These are phyloP conservation scores for Ectobius pallidus DNA, from an alignment of 2,888 invertebrate species.

Conservation along the genomic window DNA sequence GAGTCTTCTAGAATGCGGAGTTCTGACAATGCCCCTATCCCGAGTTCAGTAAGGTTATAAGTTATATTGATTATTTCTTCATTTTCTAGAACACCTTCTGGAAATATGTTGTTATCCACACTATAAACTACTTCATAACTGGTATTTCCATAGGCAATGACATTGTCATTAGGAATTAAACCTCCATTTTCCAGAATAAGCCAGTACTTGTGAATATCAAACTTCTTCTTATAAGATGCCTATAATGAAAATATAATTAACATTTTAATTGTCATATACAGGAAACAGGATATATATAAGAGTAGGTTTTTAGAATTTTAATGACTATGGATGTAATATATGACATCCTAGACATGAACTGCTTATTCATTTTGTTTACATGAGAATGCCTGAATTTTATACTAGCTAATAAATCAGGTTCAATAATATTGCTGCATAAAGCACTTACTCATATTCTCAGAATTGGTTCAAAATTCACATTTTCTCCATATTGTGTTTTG, in stretches of 20 bases:
- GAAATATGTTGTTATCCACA: background rate
- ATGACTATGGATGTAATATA: too few relatives aligned
- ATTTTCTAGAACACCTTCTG: background rate
- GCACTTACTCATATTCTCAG: too few relatives aligned
- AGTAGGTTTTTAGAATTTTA: too few relatives aligned
- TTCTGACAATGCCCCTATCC: background rate
- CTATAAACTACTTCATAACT: background rate
- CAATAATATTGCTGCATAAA: too few relatives aligned
- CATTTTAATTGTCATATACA: too few relatives aligned
- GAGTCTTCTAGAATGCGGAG: conserved; percentile 27
- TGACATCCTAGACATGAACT: too few relatives aligned
- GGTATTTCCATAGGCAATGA: background rate
- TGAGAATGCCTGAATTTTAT: too few relatives aligned
- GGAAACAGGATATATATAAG: too few relatives aligned
- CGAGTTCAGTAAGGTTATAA: background rate
- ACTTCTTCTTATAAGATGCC: conserved; percentile 21
- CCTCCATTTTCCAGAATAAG: conserved; percentile 10
- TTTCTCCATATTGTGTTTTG: too few relatives aligned
- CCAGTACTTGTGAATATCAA: conserved; percentile 29
- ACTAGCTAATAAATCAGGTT: too few relatives aligned
- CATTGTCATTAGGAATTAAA: background rate
- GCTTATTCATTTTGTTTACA: too few relatives aligned
- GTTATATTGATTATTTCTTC: background rate
- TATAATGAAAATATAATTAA: background rate
- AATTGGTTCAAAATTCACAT: too few relatives aligned